phyloP scores from a whole-genome alignment of 1,140 invertebrate genomes.

The Amyelois transitella region DNA sequence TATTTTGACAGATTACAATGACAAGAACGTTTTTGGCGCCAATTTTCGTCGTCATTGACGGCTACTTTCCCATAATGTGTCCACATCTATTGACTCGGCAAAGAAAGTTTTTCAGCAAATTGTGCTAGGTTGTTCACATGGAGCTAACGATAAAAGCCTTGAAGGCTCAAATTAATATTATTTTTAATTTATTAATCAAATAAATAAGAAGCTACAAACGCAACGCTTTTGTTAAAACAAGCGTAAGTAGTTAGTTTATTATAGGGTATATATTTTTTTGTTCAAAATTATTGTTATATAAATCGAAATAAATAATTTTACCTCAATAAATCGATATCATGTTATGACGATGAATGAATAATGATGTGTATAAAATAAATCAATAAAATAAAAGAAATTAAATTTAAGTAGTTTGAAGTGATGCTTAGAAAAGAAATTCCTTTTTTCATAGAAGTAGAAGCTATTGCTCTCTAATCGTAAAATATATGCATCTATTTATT shows the following conservation, averaged over 20 bases:
- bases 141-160: conserved; percentile 47
- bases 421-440: conserved; percentile 51
- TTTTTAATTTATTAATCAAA: conserved; percentile 5
- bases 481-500: conserved; percentile 3
- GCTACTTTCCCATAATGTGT: conserved; percentile 45
- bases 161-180: conserved; percentile 13
- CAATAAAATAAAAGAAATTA: conserved; percentile 15
- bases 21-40: conserved; percentile 10
- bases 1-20: conserved; percentile 14
- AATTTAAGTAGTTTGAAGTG: conserved; percentile 44
- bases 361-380: conserved; percentile 20
- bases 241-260: conserved; percentile 40
- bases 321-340: neutral
- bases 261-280: conserved; percentile 14
- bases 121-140: conserved; percentile 19
- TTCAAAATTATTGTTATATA: neutral
- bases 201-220: conserved; percentile 28
- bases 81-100: conserved; percentile 35
- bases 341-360: conserved; percentile 17
- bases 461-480: conserved; percentile 17
- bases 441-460: conserved; percentile 16
- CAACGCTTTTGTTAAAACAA: conserved; percentile 35
- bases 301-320: neutral
- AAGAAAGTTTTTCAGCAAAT: conserved; percentile 32
- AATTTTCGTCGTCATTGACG: conserved; percentile 23